Base-by-base conservation (phyloP, 2,113 vertebrate species). In the Danionella cerebrum region DNA sequence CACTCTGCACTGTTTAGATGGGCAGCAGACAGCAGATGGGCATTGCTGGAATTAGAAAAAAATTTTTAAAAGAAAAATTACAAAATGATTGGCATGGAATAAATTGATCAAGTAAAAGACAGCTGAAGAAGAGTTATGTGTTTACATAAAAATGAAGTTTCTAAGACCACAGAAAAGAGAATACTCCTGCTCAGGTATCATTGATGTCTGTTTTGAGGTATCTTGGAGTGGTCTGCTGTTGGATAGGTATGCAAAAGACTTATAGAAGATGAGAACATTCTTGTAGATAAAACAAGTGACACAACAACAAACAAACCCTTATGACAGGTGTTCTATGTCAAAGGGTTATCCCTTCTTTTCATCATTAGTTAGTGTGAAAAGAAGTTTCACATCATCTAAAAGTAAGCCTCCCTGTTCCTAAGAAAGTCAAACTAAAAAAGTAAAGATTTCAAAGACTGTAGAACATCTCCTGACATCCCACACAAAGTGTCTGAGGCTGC, bases 161-260 rank as follows among this genome's bases (percentile, higher is more conserved):
- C n/a, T 21, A 11, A 21, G 13, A 35, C 63, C 36, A 2, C 6
- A 2, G 4, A 3, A 19, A 33, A 12, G 3, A 29, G 18, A 4
- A 31, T 52, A 52, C 25, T 52, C 11, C 11, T 31, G 27, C 31
- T 14, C 25, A 11, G 50, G 14, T 8, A 21, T 54, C 29, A 18
- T 53, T 10, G 12, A 9, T 12, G 8, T 33, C 14, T 16, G 29
- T 4, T 53, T 33, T 3, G 14, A 33, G 29, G n/a, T 3, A 53
- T 54, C 13, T 14, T 53, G 62, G 62, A 70, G 62, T 67, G 52
- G 72, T 18, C 9, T 72, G 22, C 21, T 79, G 1, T 59, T 74
- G 51, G 71, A 22, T 6, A 57, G 59, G 5, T 9, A 12, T 21
- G 33, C 9, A 29, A 6, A 38, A 31, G 27, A 54, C 29, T 8